Conservation (phyloP, 2,113 vertebrate species). For the Chelonoidis abingdonii region DNA sequence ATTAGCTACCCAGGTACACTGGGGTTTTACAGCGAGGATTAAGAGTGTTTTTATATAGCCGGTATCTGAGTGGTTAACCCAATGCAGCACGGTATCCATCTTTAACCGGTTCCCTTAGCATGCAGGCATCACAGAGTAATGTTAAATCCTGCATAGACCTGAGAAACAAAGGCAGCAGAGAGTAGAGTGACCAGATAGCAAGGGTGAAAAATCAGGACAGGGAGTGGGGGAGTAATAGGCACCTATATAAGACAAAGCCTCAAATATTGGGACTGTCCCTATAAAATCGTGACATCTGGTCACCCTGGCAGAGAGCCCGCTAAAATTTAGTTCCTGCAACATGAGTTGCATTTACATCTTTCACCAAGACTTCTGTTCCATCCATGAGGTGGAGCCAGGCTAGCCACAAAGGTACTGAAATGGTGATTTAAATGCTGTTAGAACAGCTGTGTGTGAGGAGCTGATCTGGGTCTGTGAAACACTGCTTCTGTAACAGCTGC, state of each 20-base stretch:
- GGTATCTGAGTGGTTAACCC: not conserved
- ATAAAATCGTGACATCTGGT: too few species aligned
- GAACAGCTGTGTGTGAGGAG: not conserved
- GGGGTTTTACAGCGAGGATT: not conserved
- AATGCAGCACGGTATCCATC: not conserved
- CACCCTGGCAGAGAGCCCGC: not conserved
- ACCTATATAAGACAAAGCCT: too few species aligned
- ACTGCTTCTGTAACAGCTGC: rapidly evolving
- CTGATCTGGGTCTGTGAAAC: not conserved
- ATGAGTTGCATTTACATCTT: not conserved
- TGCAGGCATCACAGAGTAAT: not conserved
- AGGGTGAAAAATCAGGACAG: too few species aligned
- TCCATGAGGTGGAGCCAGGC: not conserved
- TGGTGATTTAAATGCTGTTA: not conserved
- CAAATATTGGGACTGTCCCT: too few species aligned
- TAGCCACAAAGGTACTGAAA: not conserved
- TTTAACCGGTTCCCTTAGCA: not conserved
- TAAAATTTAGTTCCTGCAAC: not conserved
- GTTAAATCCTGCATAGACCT: not conserved
- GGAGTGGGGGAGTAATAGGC: too few species aligned
- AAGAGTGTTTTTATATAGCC: not conserved
- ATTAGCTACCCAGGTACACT: not conserved
- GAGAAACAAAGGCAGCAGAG: not conserved
- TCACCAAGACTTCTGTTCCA: not conserved
- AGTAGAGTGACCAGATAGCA: too few species aligned